Evolutionary conservation across 2,888 invertebrate species (phyloP).

Genomic region (Netelia virgata): DNA sequence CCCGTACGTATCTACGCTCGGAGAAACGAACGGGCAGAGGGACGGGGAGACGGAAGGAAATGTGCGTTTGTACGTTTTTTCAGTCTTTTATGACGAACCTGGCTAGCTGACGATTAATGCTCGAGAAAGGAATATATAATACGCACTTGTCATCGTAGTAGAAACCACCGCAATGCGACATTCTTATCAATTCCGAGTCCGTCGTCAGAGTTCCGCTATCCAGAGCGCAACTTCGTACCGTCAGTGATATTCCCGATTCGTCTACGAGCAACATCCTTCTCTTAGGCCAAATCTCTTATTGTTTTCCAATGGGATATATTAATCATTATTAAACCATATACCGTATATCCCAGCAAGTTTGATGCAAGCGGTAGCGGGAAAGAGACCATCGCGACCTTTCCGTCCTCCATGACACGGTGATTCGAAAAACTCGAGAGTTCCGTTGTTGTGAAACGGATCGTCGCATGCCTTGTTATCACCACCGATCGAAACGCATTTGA

Average conservation of each 20-base stretch:
- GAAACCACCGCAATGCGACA: constrained; percentile 99
- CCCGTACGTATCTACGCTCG: constrained; percentile 91
- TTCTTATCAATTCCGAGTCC: constrained; percentile 97
- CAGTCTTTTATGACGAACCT: too few relatives aligned
- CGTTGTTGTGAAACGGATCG: constrained; percentile 98
- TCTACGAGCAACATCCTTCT: constrained; percentile 86
- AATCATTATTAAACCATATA: constrained; percentile 81
- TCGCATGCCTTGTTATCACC: constrained; percentile 95
- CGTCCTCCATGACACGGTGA: constrained; percentile 97
- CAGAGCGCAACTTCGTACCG: constrained; percentile 96
- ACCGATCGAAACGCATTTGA: constrained; percentile 97
- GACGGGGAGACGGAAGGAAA: too few relatives aligned
- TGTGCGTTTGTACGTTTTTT: too few relatives aligned
- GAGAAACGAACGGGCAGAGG: neutral
- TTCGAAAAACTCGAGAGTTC: constrained; percentile 92
- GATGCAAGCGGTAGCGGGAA: constrained; percentile 98
- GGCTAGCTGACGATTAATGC: too few relatives aligned
- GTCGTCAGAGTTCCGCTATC: constrained; percentile 98
- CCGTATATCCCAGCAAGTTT: constrained; percentile 97
- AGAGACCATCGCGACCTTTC: constrained; percentile 96
- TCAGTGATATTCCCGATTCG: constrained; percentile 92
- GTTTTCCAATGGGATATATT: too few relatives aligned
- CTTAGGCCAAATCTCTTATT: neutral
- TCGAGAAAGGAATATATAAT: neutral
- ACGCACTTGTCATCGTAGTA: constrained; percentile 93